A percentile compares a stretch with the other conserved stretches of the same genome.
Conservation (phyloP, 2,888 invertebrate genomes). For the Unio pictorum region DNA sequence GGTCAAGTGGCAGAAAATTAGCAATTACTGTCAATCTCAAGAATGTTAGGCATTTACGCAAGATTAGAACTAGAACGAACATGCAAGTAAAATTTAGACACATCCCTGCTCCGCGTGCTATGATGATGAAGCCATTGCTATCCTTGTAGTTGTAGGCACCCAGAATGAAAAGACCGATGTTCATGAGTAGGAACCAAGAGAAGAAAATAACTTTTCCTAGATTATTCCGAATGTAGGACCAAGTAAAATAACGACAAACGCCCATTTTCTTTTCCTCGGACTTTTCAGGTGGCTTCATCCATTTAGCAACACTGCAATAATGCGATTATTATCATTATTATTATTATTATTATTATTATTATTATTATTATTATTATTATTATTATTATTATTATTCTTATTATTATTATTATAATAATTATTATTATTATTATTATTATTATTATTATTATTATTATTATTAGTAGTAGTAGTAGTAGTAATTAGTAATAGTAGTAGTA, state of each 20-base stretch:
- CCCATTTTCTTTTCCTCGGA: slow-evolving; percentile 16
- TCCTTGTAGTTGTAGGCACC: slow-evolving; percentile 45
- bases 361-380: too few species aligned
- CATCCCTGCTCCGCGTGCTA: slow-evolving; percentile 90
- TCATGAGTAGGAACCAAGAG: slow-evolving; percentile 81
- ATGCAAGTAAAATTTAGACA: slow-evolving; percentile 90
- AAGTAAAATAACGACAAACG: slow-evolving; percentile 84
- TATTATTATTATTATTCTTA: too few species aligned
- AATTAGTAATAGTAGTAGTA: too few species aligned
- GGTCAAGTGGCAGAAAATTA: slow-evolving; percentile 87
- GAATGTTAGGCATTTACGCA: slow-evolving; percentile 89
- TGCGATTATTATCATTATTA: too few species aligned
- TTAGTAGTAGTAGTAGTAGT: too few species aligned
- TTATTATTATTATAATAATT: too few species aligned
- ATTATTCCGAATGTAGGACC: slow-evolving; percentile 90
- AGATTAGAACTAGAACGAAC: slow-evolving; percentile 90
- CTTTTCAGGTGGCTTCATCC: slow-evolving; percentile 84
- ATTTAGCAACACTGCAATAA: slow-evolving; percentile 87
- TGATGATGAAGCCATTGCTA: slow-evolving; percentile 40
- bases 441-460: too few species aligned
- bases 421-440: too few species aligned
- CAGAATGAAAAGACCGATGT: slow-evolving; percentile 80
- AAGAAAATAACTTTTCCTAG: slow-evolving; percentile 79
- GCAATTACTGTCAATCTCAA: slow-evolving; percentile 85
- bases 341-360: too few species aligned